Evolutionary conservation across 2,113 vertebrate genomes (phyloP).

Genomic region (Thunnus thynnus): DNA sequence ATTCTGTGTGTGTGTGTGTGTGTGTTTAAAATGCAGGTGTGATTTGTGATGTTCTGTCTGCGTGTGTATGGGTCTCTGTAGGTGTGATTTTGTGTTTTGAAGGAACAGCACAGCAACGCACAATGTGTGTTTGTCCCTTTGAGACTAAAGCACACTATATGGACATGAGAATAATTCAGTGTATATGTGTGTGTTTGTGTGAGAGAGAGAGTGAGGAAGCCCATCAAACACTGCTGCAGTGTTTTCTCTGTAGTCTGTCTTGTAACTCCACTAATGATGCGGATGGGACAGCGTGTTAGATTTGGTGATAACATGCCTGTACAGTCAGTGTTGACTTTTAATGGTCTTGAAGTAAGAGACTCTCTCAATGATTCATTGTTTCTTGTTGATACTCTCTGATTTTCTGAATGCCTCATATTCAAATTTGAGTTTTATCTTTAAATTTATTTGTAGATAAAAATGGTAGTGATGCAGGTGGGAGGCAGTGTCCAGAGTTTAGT

Average conservation of each 20-base stretch:
- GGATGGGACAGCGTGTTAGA: background rate
- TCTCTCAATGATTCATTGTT: background rate
- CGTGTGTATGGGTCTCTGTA: constrained; percentile 21
- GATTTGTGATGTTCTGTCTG: constrained; percentile 53
- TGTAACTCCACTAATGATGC: constrained; percentile 17
- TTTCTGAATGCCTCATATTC: background rate
- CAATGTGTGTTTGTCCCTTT: constrained; percentile 17
- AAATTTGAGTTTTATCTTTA: background rate
- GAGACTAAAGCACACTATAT: background rate
- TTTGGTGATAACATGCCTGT: background rate
- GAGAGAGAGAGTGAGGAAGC: background rate
- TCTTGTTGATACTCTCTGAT: background rate
- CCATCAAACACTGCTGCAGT: background rate
- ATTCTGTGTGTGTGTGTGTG: constrained; percentile 4
- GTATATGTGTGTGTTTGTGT: background rate
- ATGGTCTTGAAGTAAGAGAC: background rate
- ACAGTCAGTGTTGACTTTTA: background rate
- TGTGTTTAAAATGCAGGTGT: constrained; percentile 24
- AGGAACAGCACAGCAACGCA: constrained; percentile 22
- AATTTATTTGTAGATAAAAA: background rate
- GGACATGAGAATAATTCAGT: background rate
- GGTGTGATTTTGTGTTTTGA: constrained; percentile 43
- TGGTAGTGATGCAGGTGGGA: too few species aligned
- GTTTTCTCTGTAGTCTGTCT: constrained; percentile 12
- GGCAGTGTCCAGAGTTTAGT: too few species aligned